Evolutionary conservation across 2,113 vertebrate species (phyloP).

Genomic region (Chroicocephalus ridibundus): DNA sequence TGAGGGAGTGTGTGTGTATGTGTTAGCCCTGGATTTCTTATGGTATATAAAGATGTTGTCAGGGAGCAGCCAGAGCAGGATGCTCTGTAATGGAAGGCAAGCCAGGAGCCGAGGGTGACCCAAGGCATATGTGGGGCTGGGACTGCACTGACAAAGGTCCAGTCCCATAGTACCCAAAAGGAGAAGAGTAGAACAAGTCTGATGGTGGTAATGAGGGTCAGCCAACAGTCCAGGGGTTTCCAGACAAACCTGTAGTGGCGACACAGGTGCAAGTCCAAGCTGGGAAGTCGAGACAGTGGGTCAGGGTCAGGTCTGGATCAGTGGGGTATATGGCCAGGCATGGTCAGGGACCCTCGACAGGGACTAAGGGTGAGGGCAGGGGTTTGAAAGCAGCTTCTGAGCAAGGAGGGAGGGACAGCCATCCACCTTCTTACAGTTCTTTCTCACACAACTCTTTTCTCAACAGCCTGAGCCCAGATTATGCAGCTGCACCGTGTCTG

Average conservation of each 20-base stretch:
- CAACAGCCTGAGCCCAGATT: not conserved
- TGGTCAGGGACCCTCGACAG: not conserved
- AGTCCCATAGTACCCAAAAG: not conserved
- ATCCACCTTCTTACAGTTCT: not conserved
- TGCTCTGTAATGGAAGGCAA: not conserved
- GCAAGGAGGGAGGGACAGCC: not conserved
- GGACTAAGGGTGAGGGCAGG: not conserved
- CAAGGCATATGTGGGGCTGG: not conserved
- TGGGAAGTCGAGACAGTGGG: not conserved
- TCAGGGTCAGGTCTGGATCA: not conserved
- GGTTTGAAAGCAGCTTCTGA: not conserved
- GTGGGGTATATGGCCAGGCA: not conserved
- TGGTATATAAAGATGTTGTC: not conserved
- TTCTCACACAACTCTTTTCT: not conserved
- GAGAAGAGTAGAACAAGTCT: not conserved
- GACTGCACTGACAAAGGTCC: not conserved
- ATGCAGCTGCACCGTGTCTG: not conserved
- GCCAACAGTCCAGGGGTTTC: not conserved
- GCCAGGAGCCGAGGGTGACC: not conserved
- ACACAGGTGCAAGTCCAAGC: not conserved
- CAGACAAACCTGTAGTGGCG: not conserved
- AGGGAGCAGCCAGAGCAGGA: not conserved
- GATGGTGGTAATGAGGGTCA: not conserved
- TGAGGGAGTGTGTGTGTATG: no score
- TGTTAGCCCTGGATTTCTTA: not conserved